These are phyloP conservation scores for Oreocharis arfaki DNA, from an alignment of 2,113 vertebrate species.

Conservation along the genomic window DNA sequence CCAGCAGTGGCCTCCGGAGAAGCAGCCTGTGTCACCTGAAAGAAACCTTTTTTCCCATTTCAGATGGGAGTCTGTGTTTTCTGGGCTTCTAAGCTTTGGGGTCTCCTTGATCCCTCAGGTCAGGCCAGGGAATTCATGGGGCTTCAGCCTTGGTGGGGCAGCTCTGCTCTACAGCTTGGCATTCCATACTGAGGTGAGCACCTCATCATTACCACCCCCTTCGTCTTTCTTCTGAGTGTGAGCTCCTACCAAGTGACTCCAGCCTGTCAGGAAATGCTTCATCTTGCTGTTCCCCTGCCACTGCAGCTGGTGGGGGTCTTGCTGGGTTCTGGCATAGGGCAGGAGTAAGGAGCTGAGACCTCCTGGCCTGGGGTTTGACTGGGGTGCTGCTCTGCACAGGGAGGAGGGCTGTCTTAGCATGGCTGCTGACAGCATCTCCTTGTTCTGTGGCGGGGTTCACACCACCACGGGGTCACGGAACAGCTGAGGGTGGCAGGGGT, in stretches of 20 bases:
- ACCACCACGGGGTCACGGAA: background rate
- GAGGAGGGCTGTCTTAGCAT: background rate
- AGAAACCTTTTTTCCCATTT: background rate
- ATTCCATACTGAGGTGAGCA: background rate
- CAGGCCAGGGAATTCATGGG: background rate
- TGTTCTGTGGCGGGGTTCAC: background rate
- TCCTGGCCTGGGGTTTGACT: background rate
- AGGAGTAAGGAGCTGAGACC: background rate
- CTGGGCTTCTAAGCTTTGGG: background rate
- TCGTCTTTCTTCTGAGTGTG: background rate
- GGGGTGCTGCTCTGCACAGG: fast-evolving
- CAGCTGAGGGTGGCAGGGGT: background rate
- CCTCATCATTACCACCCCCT: background rate
- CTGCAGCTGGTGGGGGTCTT: background rate
- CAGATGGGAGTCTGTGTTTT: background rate
- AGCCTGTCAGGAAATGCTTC: background rate
- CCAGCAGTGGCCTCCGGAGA: background rate
- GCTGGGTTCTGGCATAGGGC: background rate
- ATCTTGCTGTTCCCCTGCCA: background rate
- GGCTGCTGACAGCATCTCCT: background rate
- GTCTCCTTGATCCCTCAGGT: background rate
- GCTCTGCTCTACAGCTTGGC: background rate
- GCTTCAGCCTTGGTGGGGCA: background rate
- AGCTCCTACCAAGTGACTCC: background rate
- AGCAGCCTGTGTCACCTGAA: background rate